Evolutionary conservation across 2,888 invertebrate species (phyloP), one percentile per base, ranked within the genome.

Genomic region (Eupithecia subumbrata): DNA sequence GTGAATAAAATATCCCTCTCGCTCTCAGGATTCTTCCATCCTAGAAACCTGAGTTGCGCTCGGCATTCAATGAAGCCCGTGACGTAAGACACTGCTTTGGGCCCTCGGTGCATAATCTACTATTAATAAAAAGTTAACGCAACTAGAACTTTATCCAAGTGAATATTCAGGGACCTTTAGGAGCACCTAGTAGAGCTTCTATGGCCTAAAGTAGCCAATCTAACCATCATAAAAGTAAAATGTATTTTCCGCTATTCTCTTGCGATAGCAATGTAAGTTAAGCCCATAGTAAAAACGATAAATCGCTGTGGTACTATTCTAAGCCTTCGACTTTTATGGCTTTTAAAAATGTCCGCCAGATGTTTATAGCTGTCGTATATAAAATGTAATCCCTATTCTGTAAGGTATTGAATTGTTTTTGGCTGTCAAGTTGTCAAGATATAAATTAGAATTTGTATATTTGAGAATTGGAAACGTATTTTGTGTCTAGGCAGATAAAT

Each of bases 331-430:
- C 81, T 86, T 91, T 91, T 89, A 91, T 89, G 80, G 87, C 84
- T 86, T 84, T 89, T 88, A 88, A 88, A 88, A 90, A 88, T 85
- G 86, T 87, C 88, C 77, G 79, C 84, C 85, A 81, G 77, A 85
- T 86, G 84, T 90, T 91, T 87, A 89, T 86, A 82, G 81, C 52
- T 71, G 67, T 72, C 78, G 76, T 79, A 80, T 78, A 76, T 77
- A 78, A 79, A 78, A 78, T 73, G 72, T 78, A 78, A 78, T 79
- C 77, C 76, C 37, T 25, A n/a, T 73, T 78, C 78, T 77, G 78
- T 78, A 70, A 72, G 73, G 72, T 79, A 80, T 80, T 77, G 75
- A 73, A 80, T 79, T 80, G 81, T 80, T 79, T 74, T 76, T 73
- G 69, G 37, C 30, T 76, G 76, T 79, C 78, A 72, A 56, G 64